These are phyloP conservation scores for Rousettus leschenaultii DNA, from an alignment of 2,113 vertebrate species.

Conservation along the genomic window DNA sequence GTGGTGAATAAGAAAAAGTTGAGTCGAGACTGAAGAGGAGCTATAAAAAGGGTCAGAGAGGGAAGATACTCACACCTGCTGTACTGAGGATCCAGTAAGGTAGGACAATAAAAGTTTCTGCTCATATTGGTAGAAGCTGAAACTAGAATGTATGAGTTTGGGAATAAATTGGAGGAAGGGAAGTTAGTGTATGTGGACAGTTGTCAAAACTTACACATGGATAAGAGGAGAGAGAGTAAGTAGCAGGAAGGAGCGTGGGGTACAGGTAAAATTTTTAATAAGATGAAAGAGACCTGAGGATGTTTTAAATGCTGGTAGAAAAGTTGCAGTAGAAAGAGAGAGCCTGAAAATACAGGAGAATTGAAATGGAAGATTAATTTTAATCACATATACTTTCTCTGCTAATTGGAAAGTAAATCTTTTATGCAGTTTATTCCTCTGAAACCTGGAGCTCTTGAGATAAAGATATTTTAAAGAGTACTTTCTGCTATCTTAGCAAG, in stretches of 20 bases:
- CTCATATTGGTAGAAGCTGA: not conserved
- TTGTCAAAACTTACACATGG: not conserved
- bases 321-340: not conserved
- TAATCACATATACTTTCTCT: not conserved
- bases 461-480: not conserved
- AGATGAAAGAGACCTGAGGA: not conserved
- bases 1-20: not conserved
- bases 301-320: slow-evolving; percentile 19
- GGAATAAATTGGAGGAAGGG: not conserved
- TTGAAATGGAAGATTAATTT: not conserved
- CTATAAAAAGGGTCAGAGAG: not conserved
- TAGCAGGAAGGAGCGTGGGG: not conserved
- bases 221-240: not conserved
- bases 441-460: slow-evolving; percentile 18
- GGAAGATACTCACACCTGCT: not conserved
- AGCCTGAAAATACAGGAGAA: not conserved
- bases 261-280: not conserved
- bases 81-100: not conserved
- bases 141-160: not conserved
- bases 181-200: not conserved
- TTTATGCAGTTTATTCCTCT: not conserved
- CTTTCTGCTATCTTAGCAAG: not conserved
- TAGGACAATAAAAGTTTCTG: not conserved
- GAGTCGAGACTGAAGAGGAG: not conserved
- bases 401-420: not conserved